Percentiles rank a stretch among this genome's conserved stretches.
phyloP scores from a whole-genome alignment of 1,140 invertebrate species.

The Yoshiicerus persimilis region DNA sequence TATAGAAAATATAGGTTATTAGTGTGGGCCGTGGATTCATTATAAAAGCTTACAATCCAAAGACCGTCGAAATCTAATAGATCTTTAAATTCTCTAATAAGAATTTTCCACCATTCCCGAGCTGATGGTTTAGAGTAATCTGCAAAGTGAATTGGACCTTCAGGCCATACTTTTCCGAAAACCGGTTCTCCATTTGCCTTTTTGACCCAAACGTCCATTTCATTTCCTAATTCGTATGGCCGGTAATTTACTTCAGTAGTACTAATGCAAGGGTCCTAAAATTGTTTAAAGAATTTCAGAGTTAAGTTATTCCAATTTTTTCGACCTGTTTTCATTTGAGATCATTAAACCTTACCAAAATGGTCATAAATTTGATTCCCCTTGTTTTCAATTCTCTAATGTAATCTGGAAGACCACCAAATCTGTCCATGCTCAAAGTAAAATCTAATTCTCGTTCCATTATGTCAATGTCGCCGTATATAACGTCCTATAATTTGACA shows the following conservation, averaged over 20 bases:
- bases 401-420: conserved; percentile 31
- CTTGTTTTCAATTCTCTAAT: conserved; percentile 27
- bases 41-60: conserved; percentile 39
- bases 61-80: conserved; percentile 41
- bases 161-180: conserved; percentile 53
- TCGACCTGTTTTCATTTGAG: neutral
- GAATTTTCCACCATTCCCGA: conserved; percentile 19
- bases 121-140: conserved; percentile 7
- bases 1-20: no score
- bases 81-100: conserved; percentile 37
- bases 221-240: conserved; percentile 41
- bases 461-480: conserved; percentile 56
- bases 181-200: conserved; percentile 31
- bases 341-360: conserved; percentile 30
- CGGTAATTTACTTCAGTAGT: conserved; percentile 35
- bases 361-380: conserved; percentile 47
- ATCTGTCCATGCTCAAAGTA: neutral
- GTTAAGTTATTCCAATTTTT: neutral
- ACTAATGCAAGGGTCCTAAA: conserved; percentile 37
- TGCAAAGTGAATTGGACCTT: conserved; percentile 22
- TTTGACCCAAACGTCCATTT: conserved; percentile 49
- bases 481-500: conserved; percentile 56
- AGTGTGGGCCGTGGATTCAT: no score
- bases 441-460: conserved; percentile 67
- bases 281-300: neutral